These are phyloP conservation scores for Phocides pigmalion DNA, from an alignment of 1,140 invertebrate genomes.

Conservation along the genomic window DNA sequence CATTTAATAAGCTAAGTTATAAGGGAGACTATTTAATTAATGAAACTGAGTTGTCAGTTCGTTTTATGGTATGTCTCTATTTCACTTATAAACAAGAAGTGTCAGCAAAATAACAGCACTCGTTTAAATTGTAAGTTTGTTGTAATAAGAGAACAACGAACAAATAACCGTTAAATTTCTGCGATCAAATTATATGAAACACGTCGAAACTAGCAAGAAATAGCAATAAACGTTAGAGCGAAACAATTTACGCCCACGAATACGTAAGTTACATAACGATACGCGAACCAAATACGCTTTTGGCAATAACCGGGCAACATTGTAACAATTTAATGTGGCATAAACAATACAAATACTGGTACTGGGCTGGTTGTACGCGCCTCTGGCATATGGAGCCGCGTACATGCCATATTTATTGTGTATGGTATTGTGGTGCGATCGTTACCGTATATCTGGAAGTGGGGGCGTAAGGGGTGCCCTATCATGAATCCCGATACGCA, in stretches of 20 bases:
- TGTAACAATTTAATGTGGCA: constrained; percentile 81
- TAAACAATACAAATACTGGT: constrained; percentile 79
- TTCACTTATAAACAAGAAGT: no score
- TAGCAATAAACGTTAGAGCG: constrained; percentile 47
- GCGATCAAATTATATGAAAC: constrained; percentile 43
- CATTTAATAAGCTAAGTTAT: no score
- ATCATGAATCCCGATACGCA: constrained; percentile 78
- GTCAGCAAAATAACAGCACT: background rate
- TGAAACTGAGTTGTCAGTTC: no score
- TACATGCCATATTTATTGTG: constrained; percentile 78
- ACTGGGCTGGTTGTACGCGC: constrained; percentile 63
- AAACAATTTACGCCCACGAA: constrained; percentile 73
- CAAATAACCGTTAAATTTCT: constrained; percentile 18
- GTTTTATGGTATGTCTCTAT: no score
- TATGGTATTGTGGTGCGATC: constrained; percentile 80
- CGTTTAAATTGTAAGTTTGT: background rate
- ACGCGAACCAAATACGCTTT: constrained; percentile 77
- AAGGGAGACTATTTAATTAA: no score
- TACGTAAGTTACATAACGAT: constrained; percentile 66
- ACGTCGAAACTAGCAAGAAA: constrained; percentile 51
- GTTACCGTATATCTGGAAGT: constrained; percentile 76
- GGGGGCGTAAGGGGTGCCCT: constrained; percentile 71
- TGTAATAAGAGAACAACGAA: constrained; percentile 15
- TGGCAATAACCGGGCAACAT: constrained; percentile 80
- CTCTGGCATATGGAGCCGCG: constrained; percentile 69